Conservation (phyloP, 2,888 invertebrate species). For the Drosophila meridiana region DNA sequence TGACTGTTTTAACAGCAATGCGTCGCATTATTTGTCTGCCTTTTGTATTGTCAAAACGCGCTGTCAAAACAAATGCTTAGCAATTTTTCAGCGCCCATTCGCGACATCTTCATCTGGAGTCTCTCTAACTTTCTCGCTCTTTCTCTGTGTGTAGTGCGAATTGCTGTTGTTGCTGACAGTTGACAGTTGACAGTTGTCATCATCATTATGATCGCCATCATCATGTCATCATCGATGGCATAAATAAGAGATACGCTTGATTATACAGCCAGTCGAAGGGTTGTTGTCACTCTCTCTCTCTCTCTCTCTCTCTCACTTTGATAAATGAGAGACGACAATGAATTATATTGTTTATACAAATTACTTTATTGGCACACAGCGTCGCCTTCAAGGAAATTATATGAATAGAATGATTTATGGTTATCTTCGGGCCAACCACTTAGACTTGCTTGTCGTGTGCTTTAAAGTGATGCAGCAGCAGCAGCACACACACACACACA, state of each 20-base stretch:
- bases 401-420: conserved; percentile 63
- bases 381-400: conserved; percentile 61
- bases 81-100: conserved; percentile 71
- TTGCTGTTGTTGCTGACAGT: conserved; percentile 64
- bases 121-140: neutral
- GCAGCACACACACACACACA: neutral
- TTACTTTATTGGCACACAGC: conserved; percentile 74
- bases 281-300: conserved; percentile 19
- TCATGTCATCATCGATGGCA: conserved; percentile 57
- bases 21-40: conserved; percentile 60
- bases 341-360: conserved; percentile 80
- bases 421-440: conserved; percentile 17
- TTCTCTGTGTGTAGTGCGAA: conserved; percentile 7
- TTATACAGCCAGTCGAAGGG: conserved; percentile 47
- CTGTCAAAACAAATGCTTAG: conserved; percentile 77
- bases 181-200: conserved; percentile 78
- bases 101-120: conserved; percentile 33
- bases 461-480: conserved; percentile 21
- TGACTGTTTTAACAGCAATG: conserved; percentile 43
- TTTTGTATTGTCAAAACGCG: conserved; percentile 73
- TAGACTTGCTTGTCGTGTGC: neutral
- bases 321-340: conserved; percentile 72
- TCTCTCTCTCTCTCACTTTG: conserved; percentile 38
- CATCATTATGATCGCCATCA: conserved; percentile 38
- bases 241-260: conserved; percentile 63